Evolutionary conservation across 2,113 vertebrate genomes (phyloP).

Genomic region (Nothoprocta pentlandii): DNA sequence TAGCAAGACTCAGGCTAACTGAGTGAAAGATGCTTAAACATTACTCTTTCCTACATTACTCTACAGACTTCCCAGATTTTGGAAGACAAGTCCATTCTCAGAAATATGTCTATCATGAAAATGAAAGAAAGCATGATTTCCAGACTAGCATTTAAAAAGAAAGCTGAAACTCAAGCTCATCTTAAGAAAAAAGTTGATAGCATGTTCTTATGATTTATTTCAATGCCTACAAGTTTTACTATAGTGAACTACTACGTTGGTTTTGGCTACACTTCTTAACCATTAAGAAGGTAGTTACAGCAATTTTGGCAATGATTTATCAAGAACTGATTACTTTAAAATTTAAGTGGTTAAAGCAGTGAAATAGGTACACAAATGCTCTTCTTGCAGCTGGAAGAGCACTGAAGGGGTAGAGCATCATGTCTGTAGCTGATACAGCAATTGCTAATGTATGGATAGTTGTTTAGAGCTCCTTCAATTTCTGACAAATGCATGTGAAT

Average conservation of each 20-base stretch:
- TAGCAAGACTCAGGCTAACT: background rate
- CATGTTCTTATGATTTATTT: background rate
- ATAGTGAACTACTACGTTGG: background rate
- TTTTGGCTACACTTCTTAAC: background rate
- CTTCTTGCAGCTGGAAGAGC: background rate
- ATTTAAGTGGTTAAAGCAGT: background rate
- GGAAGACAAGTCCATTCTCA: background rate
- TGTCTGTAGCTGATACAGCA: background rate
- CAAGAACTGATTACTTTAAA: background rate
- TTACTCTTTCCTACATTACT: background rate
- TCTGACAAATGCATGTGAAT: background rate
- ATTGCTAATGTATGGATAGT: background rate
- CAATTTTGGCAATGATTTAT: background rate
- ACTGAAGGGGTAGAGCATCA: background rate
- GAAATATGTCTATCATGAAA: background rate
- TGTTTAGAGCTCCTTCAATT: background rate
- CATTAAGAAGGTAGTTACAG: background rate
- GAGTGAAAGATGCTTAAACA: background rate
- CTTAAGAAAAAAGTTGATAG: background rate
- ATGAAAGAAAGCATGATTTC: background rate
- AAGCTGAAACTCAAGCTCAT: background rate
- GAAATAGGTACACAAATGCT: background rate
- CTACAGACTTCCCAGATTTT: background rate
- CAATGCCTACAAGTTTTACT: background rate
- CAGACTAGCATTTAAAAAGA: background rate